Conservation (phyloP, 2,888 invertebrate genomes). For the Aspidiotus rigidus region DNA sequence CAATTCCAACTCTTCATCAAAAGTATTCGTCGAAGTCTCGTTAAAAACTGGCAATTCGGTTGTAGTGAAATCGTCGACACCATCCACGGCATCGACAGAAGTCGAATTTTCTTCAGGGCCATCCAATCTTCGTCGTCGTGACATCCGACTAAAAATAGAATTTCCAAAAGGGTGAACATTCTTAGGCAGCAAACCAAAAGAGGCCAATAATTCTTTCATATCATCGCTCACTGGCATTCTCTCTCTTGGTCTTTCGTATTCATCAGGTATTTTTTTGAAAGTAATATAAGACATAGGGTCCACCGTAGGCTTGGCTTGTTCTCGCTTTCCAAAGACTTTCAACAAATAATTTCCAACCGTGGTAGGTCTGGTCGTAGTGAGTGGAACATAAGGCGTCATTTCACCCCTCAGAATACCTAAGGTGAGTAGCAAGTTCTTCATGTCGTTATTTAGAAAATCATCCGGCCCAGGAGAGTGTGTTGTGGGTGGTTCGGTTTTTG, state of each 20-base stretch:
- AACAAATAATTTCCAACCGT: slow-evolving; percentile 6
- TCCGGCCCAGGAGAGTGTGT: slow-evolving; percentile 36
- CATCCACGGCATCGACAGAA: neutral
- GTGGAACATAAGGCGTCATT: neutral
- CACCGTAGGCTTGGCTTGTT: slow-evolving; percentile 37
- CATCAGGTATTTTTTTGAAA: slow-evolving; percentile 45
- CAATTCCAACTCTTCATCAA: no score
- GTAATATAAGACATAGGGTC: slow-evolving; percentile 43
- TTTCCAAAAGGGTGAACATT: slow-evolving; percentile 19
- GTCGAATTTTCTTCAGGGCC: slow-evolving; percentile 21
- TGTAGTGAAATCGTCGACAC: neutral
- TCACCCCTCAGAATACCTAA: slow-evolving; percentile 43
- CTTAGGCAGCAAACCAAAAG: slow-evolving; percentile 43
- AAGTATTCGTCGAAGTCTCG: neutral
- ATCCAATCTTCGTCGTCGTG: slow-evolving; percentile 12
- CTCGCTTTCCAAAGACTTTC: slow-evolving; percentile 2
- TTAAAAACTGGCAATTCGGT: neutral
- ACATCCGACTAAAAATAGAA: slow-evolving; percentile 1
- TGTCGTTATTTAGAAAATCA: slow-evolving; percentile 39
- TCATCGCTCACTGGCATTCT: slow-evolving; percentile 39
- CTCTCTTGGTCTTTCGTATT: slow-evolving; percentile 39
- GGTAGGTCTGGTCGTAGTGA: neutral
- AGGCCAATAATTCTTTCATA: slow-evolving; percentile 45
- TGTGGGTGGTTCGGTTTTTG: slow-evolving; percentile 1
- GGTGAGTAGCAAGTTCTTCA: slow-evolving; percentile 45